Conservation (phyloP, 2,797 vertebrate genomes). For the Platyrinchus mystaceus region DNA sequence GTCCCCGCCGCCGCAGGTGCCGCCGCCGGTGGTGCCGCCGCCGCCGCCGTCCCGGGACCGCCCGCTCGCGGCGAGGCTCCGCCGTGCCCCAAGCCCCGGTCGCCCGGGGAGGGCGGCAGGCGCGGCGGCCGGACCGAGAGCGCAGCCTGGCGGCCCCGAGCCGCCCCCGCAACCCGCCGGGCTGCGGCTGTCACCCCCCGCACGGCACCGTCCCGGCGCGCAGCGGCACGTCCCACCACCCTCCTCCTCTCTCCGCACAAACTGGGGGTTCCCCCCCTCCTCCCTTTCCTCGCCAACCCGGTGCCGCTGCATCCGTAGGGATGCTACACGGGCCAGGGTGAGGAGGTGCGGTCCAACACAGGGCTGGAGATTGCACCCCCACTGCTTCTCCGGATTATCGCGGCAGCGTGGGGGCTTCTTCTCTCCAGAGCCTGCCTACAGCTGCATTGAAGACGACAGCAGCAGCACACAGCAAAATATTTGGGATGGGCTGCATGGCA, state of each 20-base stretch:
- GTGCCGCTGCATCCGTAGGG: neutral
- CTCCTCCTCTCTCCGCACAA: neutral
- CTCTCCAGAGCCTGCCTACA: neutral
- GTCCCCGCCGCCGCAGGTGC: neutral
- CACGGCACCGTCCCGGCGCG: neutral
- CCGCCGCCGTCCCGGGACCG: constrained; percentile 57
- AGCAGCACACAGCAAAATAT: neutral
- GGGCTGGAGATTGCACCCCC: neutral
- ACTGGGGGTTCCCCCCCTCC: neutral
- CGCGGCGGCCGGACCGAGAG: constrained; percentile 60
- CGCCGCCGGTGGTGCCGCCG: neutral
- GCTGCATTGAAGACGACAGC: neutral
- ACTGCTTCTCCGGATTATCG: neutral
- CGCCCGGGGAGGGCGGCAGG: constrained; percentile 36
- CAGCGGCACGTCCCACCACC: neutral
- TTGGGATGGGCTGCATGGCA: neutral
- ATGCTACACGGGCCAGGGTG: neutral
- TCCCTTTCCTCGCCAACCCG: neutral
- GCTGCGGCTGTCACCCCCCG: constrained; percentile 38
- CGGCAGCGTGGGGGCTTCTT: neutral
- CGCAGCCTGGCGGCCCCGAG: constrained; percentile 76
- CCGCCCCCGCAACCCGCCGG: constrained; percentile 30
- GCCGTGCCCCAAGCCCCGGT: constrained; percentile 47
- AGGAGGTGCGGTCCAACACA: neutral
- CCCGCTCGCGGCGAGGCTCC: constrained; percentile 58